A percentile compares a stretch with the other conserved stretches of the same genome.
These are phyloP conservation scores for Scaptomyza flava DNA, from an alignment of 2,888 invertebrate genomes.

Conservation along the genomic window DNA sequence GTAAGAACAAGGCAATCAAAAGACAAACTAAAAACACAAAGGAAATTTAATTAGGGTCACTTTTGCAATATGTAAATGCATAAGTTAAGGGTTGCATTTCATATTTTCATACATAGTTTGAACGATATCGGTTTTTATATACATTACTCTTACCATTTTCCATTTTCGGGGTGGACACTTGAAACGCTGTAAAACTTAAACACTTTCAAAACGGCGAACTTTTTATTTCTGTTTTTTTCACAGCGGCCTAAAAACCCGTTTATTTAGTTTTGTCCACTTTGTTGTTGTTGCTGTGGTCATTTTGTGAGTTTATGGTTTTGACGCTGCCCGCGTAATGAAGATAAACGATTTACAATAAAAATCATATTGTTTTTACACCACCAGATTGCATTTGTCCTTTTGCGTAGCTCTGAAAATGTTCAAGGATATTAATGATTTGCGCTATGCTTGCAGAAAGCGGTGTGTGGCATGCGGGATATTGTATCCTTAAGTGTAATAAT, in stretches of 20 bases:
- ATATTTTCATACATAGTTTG: not conserved
- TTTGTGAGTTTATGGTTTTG: conserved; percentile 42
- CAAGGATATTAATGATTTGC: conserved; percentile 59
- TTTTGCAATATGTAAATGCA: conserved; percentile 19
- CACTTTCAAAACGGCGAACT: conserved; percentile 20
- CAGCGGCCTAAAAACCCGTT: conserved; percentile 50
- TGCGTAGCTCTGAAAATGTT: conserved; percentile 13
- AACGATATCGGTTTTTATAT: conserved; percentile 7
- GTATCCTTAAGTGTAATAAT: not conserved
- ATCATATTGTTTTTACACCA: conserved; percentile 64
- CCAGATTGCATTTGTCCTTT: conserved; percentile 33
- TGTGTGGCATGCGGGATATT: conserved; percentile 26
- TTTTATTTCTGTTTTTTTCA: conserved; percentile 14
- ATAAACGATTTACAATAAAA: conserved; percentile 74
- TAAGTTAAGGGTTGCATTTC: conserved; percentile 48
- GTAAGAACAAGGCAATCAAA: conserved; percentile 66
- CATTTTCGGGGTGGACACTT: conserved; percentile 60
- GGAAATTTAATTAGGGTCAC: conserved; percentile 73
- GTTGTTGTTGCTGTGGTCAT: conserved; percentile 48
- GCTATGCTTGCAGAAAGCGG: not conserved
- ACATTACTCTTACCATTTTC: not conserved
- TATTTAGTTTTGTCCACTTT: not conserved
- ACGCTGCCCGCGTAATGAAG: conserved; percentile 71
- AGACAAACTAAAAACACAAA: conserved; percentile 75
- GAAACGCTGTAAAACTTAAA: conserved; percentile 29